A percentile compares a stretch with the other conserved stretches of the same genome.
Conservation (phyloP, 2,797 vertebrate genomes). For the Paedocypris micromegethes region DNA sequence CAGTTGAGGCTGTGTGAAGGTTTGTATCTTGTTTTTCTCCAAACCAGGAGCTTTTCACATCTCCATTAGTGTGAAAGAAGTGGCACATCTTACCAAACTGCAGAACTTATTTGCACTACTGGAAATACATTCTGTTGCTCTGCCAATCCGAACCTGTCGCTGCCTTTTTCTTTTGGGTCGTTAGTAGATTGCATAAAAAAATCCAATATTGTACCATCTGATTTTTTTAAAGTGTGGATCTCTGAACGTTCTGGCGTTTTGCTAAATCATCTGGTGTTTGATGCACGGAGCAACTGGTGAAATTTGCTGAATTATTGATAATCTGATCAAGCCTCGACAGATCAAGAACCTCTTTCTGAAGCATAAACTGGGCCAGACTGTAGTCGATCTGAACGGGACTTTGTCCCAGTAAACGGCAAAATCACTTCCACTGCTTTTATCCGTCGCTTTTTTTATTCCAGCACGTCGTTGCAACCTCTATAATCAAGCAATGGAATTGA, state of each 20-base stretch:
- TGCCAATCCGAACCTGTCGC: conserved; percentile 53
- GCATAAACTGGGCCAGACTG: conserved; percentile 25
- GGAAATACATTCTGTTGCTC: conserved; percentile 58
- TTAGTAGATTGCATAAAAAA: conserved; percentile 30
- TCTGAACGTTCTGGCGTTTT: conserved; percentile 1
- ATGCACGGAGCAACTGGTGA: conserved; percentile 20
- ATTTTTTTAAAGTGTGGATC: conserved; percentile 10
- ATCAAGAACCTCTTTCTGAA: conserved; percentile 12
- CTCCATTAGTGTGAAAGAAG: conserved; percentile 50
- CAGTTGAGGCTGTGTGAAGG: too few relatives aligned
- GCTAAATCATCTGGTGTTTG: conserved; percentile 7
- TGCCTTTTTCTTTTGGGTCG: conserved; percentile 56
- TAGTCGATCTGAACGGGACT: conserved; percentile 9
- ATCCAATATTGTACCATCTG: conserved; percentile 19
- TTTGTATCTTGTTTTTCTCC: conserved; percentile 39
- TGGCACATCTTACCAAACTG: conserved; percentile 67
- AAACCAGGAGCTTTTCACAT: conserved; percentile 41
- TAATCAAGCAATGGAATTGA: neutral
- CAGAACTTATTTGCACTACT: conserved; percentile 75
- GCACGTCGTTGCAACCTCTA: neutral
- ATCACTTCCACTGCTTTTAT: conserved; percentile 11
- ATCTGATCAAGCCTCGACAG: conserved; percentile 13
- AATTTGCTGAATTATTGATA: conserved; percentile 3
- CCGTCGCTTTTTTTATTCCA: neutral
- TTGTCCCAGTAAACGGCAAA: conserved; percentile 16